Evolutionary conservation across 2,797 vertebrate genomes (phyloP), one percentile per base, ranked within the genome.

Genomic region (Danio aesculapii): DNA sequence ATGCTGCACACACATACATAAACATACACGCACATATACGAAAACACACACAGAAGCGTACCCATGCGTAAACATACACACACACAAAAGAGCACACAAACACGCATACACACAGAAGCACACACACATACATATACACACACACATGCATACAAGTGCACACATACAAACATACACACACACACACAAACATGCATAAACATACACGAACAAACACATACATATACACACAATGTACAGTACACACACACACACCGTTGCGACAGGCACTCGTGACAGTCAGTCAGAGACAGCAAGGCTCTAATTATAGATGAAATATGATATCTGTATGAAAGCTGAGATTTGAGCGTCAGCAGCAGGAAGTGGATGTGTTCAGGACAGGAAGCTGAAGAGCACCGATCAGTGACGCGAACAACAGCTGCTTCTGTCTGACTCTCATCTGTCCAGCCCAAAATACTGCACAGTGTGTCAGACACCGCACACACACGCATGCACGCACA

Each of bases 111-210:
- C 19, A 52, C 61, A 66, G 44, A 58, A 39, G 12, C 52, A 14
- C 52, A 58, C 53, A 68, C 8, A 59, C 64, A 49, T 21, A 77
- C 49, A 52, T 13, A 67, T 62, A 64, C 61, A 64, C 47, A 12
- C 14, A 41, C 47, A 49, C n/a, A 6, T 4, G 12, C 19, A 12
- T 39, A 41, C n/a, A 44, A 39, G 47, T 70, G 57, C 78, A 53
- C 79, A 44, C 55, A 74, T 64, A 62, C 50, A 30, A 69, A 55
- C 21, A 21, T 47, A 64, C 14, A 41, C 43, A 13, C 69, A 69
- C 17, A 74, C 9, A 1, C 59, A 71, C 64, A 64, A 0, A 7
- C 52, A 16, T 6, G n/a, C 0, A 49, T 12, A 2, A 8, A 50
- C 10, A 11, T 12, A 10, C 47, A 49, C 2, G n/a, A n/a, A n/a